Conservation (phyloP, 2,888 invertebrate genomes). For the Dyspetes luteomarginatus region DNA sequence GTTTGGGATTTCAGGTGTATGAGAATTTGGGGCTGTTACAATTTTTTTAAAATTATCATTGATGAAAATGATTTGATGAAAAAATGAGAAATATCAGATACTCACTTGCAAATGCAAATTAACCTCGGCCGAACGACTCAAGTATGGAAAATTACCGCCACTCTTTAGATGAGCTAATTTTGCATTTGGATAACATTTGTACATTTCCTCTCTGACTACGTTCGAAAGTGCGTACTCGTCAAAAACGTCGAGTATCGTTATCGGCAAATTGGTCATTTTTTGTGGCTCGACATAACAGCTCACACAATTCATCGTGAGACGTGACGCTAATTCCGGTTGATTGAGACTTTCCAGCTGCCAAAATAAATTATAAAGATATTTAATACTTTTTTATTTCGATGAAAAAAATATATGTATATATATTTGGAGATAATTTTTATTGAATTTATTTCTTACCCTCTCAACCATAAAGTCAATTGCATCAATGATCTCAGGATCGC, state of each 20-base stretch:
- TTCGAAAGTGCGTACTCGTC: constrained; percentile 93
- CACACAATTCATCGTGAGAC: constrained; percentile 93
- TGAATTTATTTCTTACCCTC: constrained; percentile 86
- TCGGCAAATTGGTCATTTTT: constrained; percentile 87
- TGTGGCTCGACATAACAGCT: constrained; percentile 92
- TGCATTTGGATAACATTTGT: constrained; percentile 93
- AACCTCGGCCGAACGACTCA: constrained; percentile 94
- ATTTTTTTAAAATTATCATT: too few relatives aligned
- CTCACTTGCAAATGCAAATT: constrained; percentile 93
- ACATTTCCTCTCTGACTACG: constrained; percentile 91
- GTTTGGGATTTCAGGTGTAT: too few relatives aligned
- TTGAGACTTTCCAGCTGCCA: constrained; percentile 90
- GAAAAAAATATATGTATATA: too few relatives aligned
- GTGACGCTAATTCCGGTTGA: constrained; percentile 93
- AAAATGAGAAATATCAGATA: constrained; percentile 15
- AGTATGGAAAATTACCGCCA: constrained; percentile 96
- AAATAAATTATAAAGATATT: background rate
- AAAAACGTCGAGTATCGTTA: constrained; percentile 95
- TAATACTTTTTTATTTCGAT: background rate
- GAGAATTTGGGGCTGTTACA: too few relatives aligned
- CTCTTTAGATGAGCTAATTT: constrained; percentile 94
- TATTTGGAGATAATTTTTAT: constrained; percentile 15
- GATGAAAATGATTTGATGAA: too few relatives aligned
- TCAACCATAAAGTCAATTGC: constrained; percentile 96
- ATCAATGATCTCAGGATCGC: constrained; percentile 91